Evolutionary conservation across 2,888 invertebrate species (phyloP).

Genomic region (Andrena haemorrhoa): DNA sequence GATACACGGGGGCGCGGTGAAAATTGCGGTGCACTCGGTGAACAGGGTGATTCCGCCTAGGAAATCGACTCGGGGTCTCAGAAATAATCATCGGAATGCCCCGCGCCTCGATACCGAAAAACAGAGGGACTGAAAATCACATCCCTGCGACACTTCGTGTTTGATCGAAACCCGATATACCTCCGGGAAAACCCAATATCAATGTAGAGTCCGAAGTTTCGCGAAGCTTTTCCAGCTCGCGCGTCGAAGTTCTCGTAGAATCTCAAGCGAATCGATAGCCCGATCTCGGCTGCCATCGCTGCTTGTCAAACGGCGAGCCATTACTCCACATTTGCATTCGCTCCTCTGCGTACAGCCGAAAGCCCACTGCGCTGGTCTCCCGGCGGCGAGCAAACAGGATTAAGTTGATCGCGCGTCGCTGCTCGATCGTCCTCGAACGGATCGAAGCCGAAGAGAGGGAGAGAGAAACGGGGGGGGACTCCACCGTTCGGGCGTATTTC

Average conservation of each 20-base stretch:
- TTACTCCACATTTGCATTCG: not conserved
- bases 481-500: not conserved
- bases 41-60: not conserved
- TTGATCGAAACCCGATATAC: too few relatives aligned
- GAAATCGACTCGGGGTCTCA: not conserved
- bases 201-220: too few relatives aligned
- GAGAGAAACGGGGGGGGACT: not conserved
- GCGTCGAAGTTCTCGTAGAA: too few relatives aligned
- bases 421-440: not conserved
- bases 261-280: too few relatives aligned
- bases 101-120: too few relatives aligned
- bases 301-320: too few relatives aligned
- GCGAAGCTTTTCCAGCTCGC: too few relatives aligned
- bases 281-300: too few relatives aligned
- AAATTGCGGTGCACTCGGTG: slow-evolving; percentile 28
- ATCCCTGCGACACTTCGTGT: too few relatives aligned
- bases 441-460: not conserved
- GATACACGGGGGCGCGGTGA: slow-evolving; percentile 47
- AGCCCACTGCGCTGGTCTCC: not conserved
- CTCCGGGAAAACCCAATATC: not conserved
- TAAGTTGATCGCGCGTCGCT: slow-evolving; percentile 6
- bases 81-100: not conserved
- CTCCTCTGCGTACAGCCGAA: too few relatives aligned
- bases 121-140: too few relatives aligned
- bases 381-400: slow-evolving; percentile 9